phyloP scores from a whole-genome alignment of 2,888 invertebrate species.

The Trissolcus brochymenae region DNA sequence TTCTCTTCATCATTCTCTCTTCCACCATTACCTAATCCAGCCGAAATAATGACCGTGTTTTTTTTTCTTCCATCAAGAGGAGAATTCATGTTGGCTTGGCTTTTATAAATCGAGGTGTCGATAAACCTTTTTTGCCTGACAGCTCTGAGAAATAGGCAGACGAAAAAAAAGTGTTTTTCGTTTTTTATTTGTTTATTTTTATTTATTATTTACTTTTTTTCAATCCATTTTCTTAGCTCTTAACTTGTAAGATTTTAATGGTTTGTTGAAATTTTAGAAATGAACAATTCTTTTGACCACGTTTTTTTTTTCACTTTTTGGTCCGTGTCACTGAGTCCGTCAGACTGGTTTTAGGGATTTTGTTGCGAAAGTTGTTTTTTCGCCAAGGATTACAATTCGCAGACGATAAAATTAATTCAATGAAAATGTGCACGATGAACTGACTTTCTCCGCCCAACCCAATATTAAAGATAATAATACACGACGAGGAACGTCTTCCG shows the following conservation, averaged over 20 bases:
- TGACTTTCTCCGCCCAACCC: slow-evolving; percentile 48
- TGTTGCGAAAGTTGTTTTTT: no score
- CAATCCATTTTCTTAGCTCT: no score
- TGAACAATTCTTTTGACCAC: no score
- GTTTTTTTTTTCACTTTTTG: background rate
- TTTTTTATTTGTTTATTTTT: no score
- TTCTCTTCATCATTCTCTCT: no score
- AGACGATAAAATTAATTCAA: slow-evolving; percentile 53
- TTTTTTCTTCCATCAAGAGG: slow-evolving; percentile 6
- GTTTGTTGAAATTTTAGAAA: no score
- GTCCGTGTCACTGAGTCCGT: no score
- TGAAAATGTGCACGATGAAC: slow-evolving; percentile 31
- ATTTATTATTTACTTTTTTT: no score
- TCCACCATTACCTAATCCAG: slow-evolving; percentile 17
- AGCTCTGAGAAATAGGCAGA: background rate
- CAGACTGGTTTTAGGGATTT: no score
- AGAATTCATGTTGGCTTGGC: background rate
- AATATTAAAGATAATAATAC: slow-evolving; percentile 44
- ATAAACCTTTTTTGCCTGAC: background rate
- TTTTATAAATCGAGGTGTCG: slow-evolving; percentile 10
- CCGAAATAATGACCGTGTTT: slow-evolving; percentile 9
- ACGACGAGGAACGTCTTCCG: slow-evolving; percentile 45
- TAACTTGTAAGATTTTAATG: no score
- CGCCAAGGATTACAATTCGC: background rate
- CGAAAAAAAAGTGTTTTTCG: no score